A percentile compares a stretch with the other conserved stretches of the same genome.
Evolutionary conservation across 2,888 invertebrate species (phyloP).

Genomic region (Aphelenchoides bicaudatus): DNA sequence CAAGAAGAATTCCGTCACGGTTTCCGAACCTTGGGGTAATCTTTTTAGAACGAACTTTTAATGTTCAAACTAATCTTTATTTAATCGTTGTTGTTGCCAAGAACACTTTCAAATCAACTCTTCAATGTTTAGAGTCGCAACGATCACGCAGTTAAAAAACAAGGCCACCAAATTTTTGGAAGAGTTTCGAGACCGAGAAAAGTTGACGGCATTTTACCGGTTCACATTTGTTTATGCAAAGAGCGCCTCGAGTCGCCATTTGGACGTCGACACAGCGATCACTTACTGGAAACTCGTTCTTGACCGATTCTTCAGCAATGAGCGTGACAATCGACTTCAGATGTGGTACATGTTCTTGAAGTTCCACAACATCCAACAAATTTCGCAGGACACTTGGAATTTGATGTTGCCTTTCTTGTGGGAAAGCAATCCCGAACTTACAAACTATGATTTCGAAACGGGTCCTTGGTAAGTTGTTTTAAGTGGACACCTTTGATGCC

Average conservation of each 20-base stretch:
- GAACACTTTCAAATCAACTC: neutral
- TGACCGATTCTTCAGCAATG: neutral
- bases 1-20: neutral
- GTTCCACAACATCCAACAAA: neutral
- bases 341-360: slow-evolving; percentile 1
- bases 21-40: slow-evolving; percentile 16
- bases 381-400: slow-evolving; percentile 10
- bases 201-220: slow-evolving; percentile 1
- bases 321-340: neutral
- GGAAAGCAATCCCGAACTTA: neutral
- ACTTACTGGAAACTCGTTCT: slow-evolving; percentile 1
- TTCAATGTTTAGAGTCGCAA: slow-evolving; percentile 4
- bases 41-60: no score
- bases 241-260: neutral
- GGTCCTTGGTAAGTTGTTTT: neutral
- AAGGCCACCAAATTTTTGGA: neutral
- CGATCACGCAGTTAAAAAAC: slow-evolving; percentile 2
- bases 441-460: neutral
- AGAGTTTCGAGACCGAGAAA: no score
- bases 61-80: no score
- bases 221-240: slow-evolving; percentile 2
- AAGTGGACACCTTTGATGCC: neutral
- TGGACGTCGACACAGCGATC: slow-evolving; percentile 1
- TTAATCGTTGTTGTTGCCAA: no score
- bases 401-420: neutral